Evolutionary conservation across 2,888 invertebrate genomes (phyloP), one percentile per base, ranked within the genome.

Genomic region (Cheilosia impressa): DNA sequence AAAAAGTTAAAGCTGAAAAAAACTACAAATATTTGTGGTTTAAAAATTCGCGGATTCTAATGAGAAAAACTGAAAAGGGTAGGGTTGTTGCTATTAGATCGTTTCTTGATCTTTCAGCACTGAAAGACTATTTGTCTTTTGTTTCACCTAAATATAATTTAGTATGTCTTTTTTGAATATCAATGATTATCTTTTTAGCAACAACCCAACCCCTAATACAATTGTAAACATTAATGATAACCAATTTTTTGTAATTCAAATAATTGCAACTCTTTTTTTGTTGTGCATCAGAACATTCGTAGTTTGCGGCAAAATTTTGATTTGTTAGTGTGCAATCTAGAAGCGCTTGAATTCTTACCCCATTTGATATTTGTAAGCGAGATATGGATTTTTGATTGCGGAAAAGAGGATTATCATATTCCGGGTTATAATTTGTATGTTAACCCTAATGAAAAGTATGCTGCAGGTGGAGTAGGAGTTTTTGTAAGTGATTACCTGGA

Each of bases 21-120:
- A 66, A 66, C 43, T 66, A 27, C 3, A 53, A 66, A 43, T 66
- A 66, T 10, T 53, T 66, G 31, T 66, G 58, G 47, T 58, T 45
- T 17, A 19, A 47, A 38, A 71, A 58, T 17, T 69, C 60, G 1
- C 52, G 45, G 13, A 72, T 72, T 41, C 62, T 72, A 45, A 43
- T 72, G 47, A 72, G 72, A 62, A 72, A 72, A 60, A 62, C 43
- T 31, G 60, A 60, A 15, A 72, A 72, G 31, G 72, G 72, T 53
- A 62, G 62, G 38, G 62, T 62, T 62, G 62, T 72, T 62, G 52
- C 47, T 72, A 19, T 72, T 17, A 27, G 24, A 50, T 72, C 62
- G 9, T 62, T 72, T 53, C 13, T 62, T 53, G 71, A 52, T 58
- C 24, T 72, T 34, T 13, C 10, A 22, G 57, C 52, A 41, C n/a